phyloP scores from a whole-genome alignment of 1,140 invertebrate genomes.

The Drosophila oshimai region DNA sequence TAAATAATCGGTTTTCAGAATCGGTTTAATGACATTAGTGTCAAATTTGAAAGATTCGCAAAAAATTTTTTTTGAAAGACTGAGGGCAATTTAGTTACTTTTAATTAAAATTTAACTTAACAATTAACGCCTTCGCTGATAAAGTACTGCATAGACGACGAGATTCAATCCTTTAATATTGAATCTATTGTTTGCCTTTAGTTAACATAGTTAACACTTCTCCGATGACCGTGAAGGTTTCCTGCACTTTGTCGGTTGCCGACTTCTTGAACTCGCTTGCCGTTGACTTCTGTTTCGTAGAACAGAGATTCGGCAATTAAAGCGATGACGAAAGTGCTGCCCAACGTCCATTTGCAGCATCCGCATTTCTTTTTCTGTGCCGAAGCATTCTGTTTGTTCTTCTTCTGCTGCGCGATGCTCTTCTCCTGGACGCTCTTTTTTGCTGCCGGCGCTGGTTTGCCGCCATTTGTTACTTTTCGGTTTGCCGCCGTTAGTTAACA shows the following conservation, averaged over 20 bases:
- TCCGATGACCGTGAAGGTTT: too few relatives aligned
- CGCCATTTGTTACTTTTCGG: slow-evolving; percentile 77
- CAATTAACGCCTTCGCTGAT: not conserved
- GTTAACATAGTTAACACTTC: too few relatives aligned
- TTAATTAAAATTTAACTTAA: not conserved
- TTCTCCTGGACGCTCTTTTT: slow-evolving; percentile 78
- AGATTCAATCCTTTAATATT: too few relatives aligned
- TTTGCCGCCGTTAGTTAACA: slow-evolving; percentile 82
- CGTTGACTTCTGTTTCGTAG: slow-evolving; percentile 80
- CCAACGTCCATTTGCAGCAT: slow-evolving; percentile 85
- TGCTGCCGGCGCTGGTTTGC: slow-evolving; percentile 64
- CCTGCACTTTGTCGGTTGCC: slow-evolving; percentile 83
- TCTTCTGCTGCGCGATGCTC: slow-evolving; percentile 76
- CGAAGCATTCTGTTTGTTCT: slow-evolving; percentile 63
- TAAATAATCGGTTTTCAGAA: not conserved
- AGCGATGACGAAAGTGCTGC: slow-evolving; percentile 84
- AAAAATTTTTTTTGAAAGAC: not conserved
- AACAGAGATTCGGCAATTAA: slow-evolving; percentile 83
- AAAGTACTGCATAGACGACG: too few relatives aligned
- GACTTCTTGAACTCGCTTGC: slow-evolving; percentile 80
- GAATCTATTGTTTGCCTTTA: too few relatives aligned
- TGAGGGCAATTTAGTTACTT: too few relatives aligned
- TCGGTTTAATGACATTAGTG: not conserved
- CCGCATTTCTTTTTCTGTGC: slow-evolving; percentile 75
- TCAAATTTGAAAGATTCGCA: not conserved